phyloP scores from a whole-genome alignment of 37 sponge, comb jelly and placozoan genomes.

The Corticium candelabrum region DNA sequence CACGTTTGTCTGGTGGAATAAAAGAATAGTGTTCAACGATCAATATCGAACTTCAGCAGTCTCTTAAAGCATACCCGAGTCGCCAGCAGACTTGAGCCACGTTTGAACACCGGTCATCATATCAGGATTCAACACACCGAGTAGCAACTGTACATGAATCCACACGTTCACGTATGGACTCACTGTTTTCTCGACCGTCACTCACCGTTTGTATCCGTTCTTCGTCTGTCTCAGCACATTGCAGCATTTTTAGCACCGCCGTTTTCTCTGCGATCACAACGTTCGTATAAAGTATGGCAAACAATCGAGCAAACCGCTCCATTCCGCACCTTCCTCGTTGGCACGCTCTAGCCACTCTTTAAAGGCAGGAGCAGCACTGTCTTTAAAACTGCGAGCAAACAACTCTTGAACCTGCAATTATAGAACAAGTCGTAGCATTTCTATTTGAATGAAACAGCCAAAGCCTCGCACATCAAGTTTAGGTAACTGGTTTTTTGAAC shows the following conservation, averaged over 20 bases:
- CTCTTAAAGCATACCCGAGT: background rate
- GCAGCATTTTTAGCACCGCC: background rate
- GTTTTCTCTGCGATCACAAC: background rate
- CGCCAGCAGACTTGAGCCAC: background rate
- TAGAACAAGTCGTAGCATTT: too few species aligned
- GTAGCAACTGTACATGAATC: background rate
- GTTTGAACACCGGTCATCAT: background rate
- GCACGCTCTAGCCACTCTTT: background rate
- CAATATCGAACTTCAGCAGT: background rate
- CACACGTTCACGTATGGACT: too few species aligned
- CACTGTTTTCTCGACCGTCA: background rate
- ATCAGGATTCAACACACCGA: background rate
- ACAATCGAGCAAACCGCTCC: background rate
- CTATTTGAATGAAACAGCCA: too few species aligned
- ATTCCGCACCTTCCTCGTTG: background rate
- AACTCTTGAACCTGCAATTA: background rate
- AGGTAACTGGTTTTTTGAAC: too few species aligned
- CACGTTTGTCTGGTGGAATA: background rate
- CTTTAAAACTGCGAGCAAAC: background rate
- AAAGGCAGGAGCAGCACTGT: background rate
- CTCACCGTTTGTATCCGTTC: background rate
- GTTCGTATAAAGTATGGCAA: too few species aligned
- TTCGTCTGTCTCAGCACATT: background rate
- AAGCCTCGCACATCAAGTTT: too few species aligned
- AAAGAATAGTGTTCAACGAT: too few species aligned